Conservation (phyloP, 2,113 vertebrate genomes). For the Crotalus tigris region DNA sequence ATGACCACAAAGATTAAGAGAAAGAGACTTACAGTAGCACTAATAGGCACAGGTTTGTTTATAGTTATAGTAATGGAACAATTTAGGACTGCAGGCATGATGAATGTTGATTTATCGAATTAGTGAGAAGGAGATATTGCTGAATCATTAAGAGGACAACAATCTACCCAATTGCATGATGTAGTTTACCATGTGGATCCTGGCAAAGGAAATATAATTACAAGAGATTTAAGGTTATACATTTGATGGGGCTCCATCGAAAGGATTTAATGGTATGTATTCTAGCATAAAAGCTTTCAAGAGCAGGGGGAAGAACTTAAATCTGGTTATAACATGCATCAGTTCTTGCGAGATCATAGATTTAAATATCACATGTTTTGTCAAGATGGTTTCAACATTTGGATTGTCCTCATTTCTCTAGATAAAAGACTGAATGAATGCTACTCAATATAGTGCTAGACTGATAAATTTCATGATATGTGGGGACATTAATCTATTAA, state of each 20-base stretch:
- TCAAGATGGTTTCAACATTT: conserved; percentile 24
- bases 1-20: background rate
- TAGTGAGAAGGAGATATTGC: conserved; percentile 1
- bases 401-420: background rate
- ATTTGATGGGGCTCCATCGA: background rate
- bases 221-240: background rate
- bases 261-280: background rate
- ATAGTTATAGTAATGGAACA: background rate
- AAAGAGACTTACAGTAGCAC: background rate
- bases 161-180: conserved; percentile 16
- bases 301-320: background rate
- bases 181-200: conserved; percentile 9
- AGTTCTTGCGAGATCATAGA: background rate
- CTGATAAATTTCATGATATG: background rate
- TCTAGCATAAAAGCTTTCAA: background rate
- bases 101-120: conserved; percentile 15
- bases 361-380: background rate
- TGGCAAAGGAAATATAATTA: background rate
- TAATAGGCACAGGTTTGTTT: conserved; percentile 1
- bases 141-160: conserved; percentile 22
- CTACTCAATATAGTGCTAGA: background rate
- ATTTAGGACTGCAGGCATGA: background rate
- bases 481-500: background rate
- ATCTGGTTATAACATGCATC: background rate
- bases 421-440: background rate